A percentile compares a stretch with the other conserved stretches of the same genome.
Conservation (phyloP, 2,113 vertebrate species). For the Caretta caretta region DNA sequence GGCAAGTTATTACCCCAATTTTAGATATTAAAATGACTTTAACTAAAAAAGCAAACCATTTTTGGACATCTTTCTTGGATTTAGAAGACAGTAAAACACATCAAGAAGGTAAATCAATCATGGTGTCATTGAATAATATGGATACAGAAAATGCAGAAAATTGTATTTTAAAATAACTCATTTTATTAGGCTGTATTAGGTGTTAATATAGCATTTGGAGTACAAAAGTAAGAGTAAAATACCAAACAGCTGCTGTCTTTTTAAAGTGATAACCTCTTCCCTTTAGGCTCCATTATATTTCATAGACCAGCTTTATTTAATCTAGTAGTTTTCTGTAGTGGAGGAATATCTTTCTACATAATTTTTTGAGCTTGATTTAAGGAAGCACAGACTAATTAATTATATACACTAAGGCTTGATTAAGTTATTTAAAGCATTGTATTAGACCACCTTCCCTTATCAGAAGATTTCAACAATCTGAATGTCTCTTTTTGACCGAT, state of each 20-base stretch:
- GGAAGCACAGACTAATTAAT: neutral
- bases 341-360: neutral
- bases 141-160: neutral
- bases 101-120: neutral
- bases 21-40: neutral
- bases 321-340: neutral
- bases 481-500: neutral
- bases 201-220: neutral
- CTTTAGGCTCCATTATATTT: neutral
- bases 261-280: neutral
- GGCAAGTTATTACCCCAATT: neutral
- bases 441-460: neutral
- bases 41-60: neutral
- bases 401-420: neutral
- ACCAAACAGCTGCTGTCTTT: neutral
- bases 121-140: neutral
- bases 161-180: neutral
- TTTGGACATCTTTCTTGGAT: neutral
- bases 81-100: neutral
- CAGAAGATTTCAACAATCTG: conserved; percentile 6
- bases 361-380: neutral
- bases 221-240: neutral
- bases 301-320: neutral
- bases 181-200: neutral
- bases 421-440: neutral